These are phyloP conservation scores for Scaptodrosophila lebanonensis DNA, from an alignment of 1,140 invertebrate species.

Conservation along the genomic window DNA sequence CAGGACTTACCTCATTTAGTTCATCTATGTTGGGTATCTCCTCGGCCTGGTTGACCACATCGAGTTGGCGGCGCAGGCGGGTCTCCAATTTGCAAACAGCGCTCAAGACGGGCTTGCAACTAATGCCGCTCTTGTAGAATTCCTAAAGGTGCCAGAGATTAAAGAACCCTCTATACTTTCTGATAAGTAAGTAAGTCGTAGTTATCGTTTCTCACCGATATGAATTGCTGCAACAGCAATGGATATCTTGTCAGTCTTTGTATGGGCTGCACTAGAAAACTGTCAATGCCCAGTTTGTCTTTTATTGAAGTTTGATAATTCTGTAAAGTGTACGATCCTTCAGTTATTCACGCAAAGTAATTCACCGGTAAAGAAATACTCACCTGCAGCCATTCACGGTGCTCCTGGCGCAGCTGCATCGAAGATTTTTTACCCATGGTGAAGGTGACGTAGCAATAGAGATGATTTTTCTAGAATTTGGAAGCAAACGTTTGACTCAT, in stretches of 20 bases:
- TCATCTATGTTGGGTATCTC: constrained; percentile 71
- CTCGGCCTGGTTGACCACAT: constrained; percentile 76
- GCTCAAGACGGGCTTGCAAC: constrained; percentile 64
- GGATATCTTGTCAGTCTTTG: constrained; percentile 77
- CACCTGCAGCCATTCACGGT: constrained; percentile 66
- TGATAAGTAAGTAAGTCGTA: background rate
- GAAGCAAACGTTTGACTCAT: background rate
- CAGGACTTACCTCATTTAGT: constrained; percentile 46
- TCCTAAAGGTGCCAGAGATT: constrained; percentile 30
- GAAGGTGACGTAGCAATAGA: constrained; percentile 70
- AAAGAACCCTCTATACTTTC: no score
- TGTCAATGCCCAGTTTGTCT: constrained; percentile 76
- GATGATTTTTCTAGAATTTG: constrained; percentile 58
- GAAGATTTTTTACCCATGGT: constrained; percentile 72
- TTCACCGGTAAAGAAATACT: background rate
- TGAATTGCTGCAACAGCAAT: constrained; percentile 73
- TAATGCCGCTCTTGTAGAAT: constrained; percentile 72
- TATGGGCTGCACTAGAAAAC: constrained; percentile 76
- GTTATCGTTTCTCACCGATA: constrained; percentile 44
- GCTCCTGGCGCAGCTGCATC: constrained; percentile 64
- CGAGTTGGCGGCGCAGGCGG: constrained; percentile 65
- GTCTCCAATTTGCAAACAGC: constrained; percentile 74
- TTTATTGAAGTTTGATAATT: constrained; percentile 66
- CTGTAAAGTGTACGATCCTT: constrained; percentile 16
- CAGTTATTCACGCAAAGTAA: background rate